Evolutionary conservation across 2,113 vertebrate genomes (phyloP).

Genomic region (Chroicocephalus ridibundus): DNA sequence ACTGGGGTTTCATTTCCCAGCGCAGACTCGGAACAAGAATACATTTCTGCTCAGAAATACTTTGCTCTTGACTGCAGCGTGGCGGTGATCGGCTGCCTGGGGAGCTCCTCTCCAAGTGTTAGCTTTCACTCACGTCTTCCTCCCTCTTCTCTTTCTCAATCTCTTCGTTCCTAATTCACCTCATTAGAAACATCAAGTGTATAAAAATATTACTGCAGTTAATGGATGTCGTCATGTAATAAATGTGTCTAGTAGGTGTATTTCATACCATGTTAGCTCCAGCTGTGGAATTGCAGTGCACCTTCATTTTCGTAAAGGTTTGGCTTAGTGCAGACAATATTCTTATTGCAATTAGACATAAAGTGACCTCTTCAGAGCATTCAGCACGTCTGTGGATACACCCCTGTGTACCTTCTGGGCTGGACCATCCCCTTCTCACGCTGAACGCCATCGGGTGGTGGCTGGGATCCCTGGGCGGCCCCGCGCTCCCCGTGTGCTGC

Average conservation of each 20-base stretch:
- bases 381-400: accelerated
- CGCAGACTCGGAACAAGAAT: neutral
- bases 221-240: neutral
- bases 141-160: neutral
- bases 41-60: neutral
- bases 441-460: accelerated
- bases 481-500: accelerated
- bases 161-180: neutral
- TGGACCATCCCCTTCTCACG: neutral
- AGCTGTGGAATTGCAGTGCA: neutral
- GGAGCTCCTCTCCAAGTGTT: neutral
- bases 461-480: neutral
- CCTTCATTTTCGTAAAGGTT: neutral
- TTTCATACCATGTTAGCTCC: neutral
- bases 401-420: accelerated
- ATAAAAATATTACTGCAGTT: neutral
- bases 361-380: neutral
- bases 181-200: neutral
- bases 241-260: neutral
- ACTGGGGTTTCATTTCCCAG: neutral
- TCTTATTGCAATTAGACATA: neutral
- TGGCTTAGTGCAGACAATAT: neutral
- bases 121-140: neutral
- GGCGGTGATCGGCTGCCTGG: neutral
- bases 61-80: neutral